Percentiles rank a stretch among this genome's conserved stretches.
phyloP scores from a whole-genome alignment of 2,888 invertebrate species.

The Leptinotarsa haldemani region DNA sequence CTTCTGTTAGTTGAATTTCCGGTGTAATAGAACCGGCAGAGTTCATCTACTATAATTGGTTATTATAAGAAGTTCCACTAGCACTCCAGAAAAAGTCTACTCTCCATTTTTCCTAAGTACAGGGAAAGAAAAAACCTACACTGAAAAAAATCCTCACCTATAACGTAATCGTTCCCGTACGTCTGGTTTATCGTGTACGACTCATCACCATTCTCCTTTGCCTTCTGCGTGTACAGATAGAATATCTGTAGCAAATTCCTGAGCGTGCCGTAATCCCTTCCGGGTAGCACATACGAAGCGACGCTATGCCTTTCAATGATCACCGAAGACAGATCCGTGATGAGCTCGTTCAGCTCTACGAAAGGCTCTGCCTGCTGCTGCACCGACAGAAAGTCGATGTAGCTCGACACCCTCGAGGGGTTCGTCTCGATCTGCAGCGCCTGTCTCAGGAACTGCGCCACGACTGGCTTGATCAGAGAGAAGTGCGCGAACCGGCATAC shows the following conservation, averaged over 20 bases:
- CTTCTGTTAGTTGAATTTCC: too few species aligned
- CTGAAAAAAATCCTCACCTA: constrained; percentile 51
- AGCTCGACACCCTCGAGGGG: constrained; percentile 83
- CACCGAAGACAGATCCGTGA: constrained; percentile 86
- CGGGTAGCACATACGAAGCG: constrained; percentile 76
- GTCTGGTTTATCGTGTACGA: constrained; percentile 69
- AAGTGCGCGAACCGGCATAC: constrained; percentile 86
- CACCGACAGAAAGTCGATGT: constrained; percentile 85
- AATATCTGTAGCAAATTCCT: constrained; percentile 79
- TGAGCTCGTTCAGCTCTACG: constrained; percentile 76
- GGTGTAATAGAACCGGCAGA: too few species aligned
- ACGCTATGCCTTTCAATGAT: constrained; percentile 92
- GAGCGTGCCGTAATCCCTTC: constrained; percentile 70
- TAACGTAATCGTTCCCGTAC: constrained; percentile 76
- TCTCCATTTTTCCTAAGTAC: too few species aligned
- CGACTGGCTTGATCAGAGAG: constrained; percentile 75
- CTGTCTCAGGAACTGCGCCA: constrained; percentile 79
- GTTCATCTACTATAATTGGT: too few species aligned
- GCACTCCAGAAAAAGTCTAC: too few species aligned
- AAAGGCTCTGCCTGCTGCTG: constrained; percentile 77
- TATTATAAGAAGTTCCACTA: too few species aligned
- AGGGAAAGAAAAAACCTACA: background rate
- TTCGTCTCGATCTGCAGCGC: constrained; percentile 93
- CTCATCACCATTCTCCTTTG: constrained; percentile 73
- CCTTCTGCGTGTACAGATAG: constrained; percentile 80